Base-by-base conservation (phyloP, 2,797 vertebrate genomes). In the Pseudochirops cupreus region DNA sequence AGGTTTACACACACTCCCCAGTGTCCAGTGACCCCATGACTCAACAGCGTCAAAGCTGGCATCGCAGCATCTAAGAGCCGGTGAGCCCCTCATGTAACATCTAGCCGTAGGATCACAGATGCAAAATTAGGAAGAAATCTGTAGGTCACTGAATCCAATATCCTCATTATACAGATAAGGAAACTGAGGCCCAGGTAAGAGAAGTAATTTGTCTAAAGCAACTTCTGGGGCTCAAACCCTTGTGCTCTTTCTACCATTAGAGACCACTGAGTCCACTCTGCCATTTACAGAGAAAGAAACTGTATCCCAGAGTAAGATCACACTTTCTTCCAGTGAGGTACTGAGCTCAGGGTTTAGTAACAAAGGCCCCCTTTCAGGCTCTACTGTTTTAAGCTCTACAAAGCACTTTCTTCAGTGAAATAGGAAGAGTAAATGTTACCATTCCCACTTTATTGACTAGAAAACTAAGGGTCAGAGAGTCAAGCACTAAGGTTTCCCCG, bases 31-130 rank as follows among this genome's bases (percentile, higher is more conserved):
- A 12, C 39, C 21, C 74, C 26, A 5, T 26, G 21, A 24, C 9
- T 46, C 31, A 1, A 87, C 3, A 26, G 24, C 26, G 3, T 87
- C 74, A 46, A 28, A 87, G 24, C 74, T 50, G 21, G 3, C 21
- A 26, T 26, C 74, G 4, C 7, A 1, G 1, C 1, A 82, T 24
- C 18, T 9, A 26, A 24, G 21, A 4, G 2, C 24, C 26, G 2
- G n/a, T 21, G 7, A 5, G 16, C 16, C n/a, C 62, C 33, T 39
- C 18, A 39, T 18, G n/a, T 16, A 24, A 12, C 26, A 82, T 46
- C 21, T 4, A 87, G 18, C 11, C 2, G 0, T 39, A 26, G 39
- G 39, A 87, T 11, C 21, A 4, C 10, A 21, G 67, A 82, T 24
- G 28, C 39, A 87, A 33, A 50, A 87, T 26, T 50, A 46, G 16